These are phyloP conservation scores for Brevimyrus niger DNA, from an alignment of 2,113 vertebrate species.

Conservation along the genomic window DNA sequence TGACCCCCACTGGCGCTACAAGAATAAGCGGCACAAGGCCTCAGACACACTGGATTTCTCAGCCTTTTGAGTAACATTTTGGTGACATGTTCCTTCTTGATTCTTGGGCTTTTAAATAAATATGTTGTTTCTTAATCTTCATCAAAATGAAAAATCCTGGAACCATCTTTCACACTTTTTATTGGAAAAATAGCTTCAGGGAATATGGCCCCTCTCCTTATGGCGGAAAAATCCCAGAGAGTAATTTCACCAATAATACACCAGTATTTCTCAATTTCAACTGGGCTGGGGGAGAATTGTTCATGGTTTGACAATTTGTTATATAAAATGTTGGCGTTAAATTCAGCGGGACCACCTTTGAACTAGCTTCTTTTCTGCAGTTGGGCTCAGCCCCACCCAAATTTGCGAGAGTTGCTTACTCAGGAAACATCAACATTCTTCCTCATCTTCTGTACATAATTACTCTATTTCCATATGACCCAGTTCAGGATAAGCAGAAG, in stretches of 20 bases:
- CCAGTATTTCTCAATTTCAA: neutral
- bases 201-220: neutral
- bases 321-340: neutral
- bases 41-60: neutral
- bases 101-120: neutral
- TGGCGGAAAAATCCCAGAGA: neutral
- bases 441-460: neutral
- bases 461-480: neutral
- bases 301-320: neutral
- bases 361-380: neutral
- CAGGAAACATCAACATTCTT: neutral
- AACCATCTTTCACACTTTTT: neutral
- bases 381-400: neutral
- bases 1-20: neutral
- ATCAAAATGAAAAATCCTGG: neutral
- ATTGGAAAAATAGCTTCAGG: neutral
- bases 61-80: neutral
- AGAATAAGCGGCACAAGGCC: slow-evolving; percentile 10
- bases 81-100: neutral
- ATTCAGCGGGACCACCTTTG: neutral
- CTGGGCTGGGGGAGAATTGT: neutral
- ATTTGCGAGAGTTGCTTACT: neutral
- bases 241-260: neutral
- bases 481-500: neutral
- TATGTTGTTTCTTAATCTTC: neutral